phyloP scores from a whole-genome alignment of 2,113 vertebrate genomes.

The Trematomus loennbergii region DNA sequence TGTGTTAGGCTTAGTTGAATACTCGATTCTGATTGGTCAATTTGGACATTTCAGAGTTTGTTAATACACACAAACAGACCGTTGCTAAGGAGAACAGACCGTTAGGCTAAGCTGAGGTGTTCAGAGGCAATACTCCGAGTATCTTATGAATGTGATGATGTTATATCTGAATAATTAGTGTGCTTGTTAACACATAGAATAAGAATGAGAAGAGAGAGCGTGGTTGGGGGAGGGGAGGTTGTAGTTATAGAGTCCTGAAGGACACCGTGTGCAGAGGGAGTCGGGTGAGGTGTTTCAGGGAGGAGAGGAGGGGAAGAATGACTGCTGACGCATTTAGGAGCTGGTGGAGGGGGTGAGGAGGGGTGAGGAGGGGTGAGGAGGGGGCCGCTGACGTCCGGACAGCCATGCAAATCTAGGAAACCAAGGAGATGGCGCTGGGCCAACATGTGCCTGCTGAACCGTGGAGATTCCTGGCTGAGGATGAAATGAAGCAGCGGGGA shows the following conservation, averaged over 20 bases:
- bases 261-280: conserved; percentile 78
- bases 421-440: conserved; percentile 73
- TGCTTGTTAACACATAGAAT: conserved; percentile 44
- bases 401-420: conserved; percentile 78
- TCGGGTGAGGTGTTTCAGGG: conserved; percentile 68
- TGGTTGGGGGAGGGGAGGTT: conserved; percentile 27
- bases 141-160: neutral
- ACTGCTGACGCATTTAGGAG: conserved; percentile 80
- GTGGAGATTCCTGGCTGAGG: conserved; percentile 62
- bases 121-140: neutral
- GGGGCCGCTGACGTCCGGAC: conserved; percentile 79
- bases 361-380: conserved; percentile 9
- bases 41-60: no score
- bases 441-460: conserved; percentile 66
- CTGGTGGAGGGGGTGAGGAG: conserved; percentile 48
- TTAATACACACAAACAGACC: no score
- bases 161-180: neutral
- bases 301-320: conserved; percentile 46
- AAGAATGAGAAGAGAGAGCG: conserved; percentile 39
- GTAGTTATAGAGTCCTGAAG: conserved; percentile 73
- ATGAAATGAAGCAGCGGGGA: conserved; percentile 47
- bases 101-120: neutral
- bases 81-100: neutral
- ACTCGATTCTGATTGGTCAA: no score
- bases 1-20: no score